Evolutionary conservation across 1,140 invertebrate species (phyloP).

Genomic region (Meloidogyne floridensis): DNA sequence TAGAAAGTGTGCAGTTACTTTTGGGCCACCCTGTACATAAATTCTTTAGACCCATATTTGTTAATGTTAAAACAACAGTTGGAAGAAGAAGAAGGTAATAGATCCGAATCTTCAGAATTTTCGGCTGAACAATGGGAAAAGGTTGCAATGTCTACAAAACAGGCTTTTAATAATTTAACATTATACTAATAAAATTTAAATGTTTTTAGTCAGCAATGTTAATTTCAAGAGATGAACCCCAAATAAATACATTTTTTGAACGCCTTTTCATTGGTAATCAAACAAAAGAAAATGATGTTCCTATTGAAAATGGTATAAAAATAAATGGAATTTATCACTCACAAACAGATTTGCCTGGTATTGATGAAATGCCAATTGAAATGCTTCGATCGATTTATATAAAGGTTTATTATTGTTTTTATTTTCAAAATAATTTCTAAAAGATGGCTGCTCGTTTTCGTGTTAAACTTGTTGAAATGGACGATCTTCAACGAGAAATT

Average conservation of each 20-base stretch:
- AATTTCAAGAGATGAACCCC: conserved; percentile 24
- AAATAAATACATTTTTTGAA: conserved; percentile 15
- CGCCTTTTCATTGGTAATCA: conserved; percentile 6
- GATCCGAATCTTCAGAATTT: conserved; percentile 13
- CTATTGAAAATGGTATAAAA: conserved; percentile 1
- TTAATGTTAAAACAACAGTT: conserved; percentile 47
- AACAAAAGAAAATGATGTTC: not conserved
- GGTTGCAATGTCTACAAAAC: conserved; percentile 34
- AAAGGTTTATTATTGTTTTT: conserved; percentile 20
- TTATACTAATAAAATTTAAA: not conserved
- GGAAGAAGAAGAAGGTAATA: conserved; percentile 31
- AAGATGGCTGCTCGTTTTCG: conserved; percentile 33
- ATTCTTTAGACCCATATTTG: conserved; percentile 46
- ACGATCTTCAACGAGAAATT: conserved; percentile 39
- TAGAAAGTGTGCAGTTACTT: no score
- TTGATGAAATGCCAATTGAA: conserved; percentile 34
- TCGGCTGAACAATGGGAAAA: conserved; percentile 33
- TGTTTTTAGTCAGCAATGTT: conserved; percentile 16
- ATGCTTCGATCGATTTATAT: conserved; percentile 33
- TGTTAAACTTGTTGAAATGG: conserved; percentile 32
- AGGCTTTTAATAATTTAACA: not conserved
- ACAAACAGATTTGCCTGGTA: conserved; percentile 9
- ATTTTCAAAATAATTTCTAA: not conserved
- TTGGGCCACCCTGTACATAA: no score
- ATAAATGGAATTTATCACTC: not conserved